Base-by-base conservation (phyloP, 2,888 invertebrate genomes). In the Nephrotoma appendiculata region DNA sequence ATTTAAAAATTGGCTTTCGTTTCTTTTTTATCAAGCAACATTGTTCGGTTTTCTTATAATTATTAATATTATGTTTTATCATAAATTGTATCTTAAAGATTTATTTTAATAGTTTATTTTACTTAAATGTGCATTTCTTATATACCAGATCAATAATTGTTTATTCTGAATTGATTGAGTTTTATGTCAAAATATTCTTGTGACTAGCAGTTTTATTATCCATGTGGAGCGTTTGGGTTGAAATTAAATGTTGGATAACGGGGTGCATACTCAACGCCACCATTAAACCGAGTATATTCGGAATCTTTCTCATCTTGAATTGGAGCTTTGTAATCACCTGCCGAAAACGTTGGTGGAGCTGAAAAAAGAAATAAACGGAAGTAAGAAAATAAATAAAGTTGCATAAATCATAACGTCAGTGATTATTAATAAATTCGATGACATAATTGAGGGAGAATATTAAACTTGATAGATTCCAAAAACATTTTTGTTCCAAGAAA, bases 271-370 rank as follows among this genome's bases (percentile, higher is more conserved):
- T 91, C 90, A 3, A 89, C 90, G 12, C 92, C 92, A 5, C 93
- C 93, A 2, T 92, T 89, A 42, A 94, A 91, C 88, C 92, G 91
- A 41, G 93, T 93, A 89, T 94, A 92, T 86, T 93, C 93, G 11
- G 92, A 93, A 89, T 95, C 95, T 45, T 93, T 93, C 57, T 93
- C 92, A 88, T 95, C 95, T 87, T 93, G 93, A 86, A 95, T 94
- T 87, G 93, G 93, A 4, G 95, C 94, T n/a, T 93, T 92, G 89
- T 93, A 93, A 83, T 92, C 91, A 19, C 94, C 93, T 90, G 94
- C 95, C 88, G 93, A 93, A 90, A 94, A 95, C 31, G 94, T 93
- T 2, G 95, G 95, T 87, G 94, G 93, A 88, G 94, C 95, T 95
- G 90, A 19, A 91, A 91, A 87, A 83, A 87, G 31, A 57, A 12